Conservation (phyloP, 2,888 invertebrate species). For the Myathropa florea region DNA sequence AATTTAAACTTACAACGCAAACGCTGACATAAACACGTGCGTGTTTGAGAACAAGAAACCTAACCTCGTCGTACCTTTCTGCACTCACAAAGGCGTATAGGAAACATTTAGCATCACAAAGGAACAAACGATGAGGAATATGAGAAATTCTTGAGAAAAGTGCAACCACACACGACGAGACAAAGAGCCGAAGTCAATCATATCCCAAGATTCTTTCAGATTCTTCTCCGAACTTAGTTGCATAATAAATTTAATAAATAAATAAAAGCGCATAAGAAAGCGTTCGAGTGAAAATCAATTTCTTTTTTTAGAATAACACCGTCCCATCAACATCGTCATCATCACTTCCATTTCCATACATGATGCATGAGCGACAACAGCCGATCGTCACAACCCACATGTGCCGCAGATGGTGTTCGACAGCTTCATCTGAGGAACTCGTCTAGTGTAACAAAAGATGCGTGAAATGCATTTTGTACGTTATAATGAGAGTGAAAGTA, state of each 20-base stretch:
- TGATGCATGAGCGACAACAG: not conserved
- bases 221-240: not conserved
- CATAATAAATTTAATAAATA: slow-evolving; percentile 14
- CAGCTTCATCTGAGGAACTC: not conserved
- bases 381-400: not conserved
- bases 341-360: not conserved
- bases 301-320: slow-evolving; percentile 11
- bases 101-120: not conserved
- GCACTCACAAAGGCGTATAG: not conserved
- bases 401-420: not conserved
- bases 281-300: slow-evolving; percentile 7
- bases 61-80: too few relatives aligned
- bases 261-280: not conserved
- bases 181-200: not conserved
- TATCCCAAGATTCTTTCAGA: not conserved
- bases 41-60: too few relatives aligned
- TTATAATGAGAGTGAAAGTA: not conserved
- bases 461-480: not conserved
- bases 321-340: not conserved
- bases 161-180: not conserved
- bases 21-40: too few relatives aligned
- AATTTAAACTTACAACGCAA: too few relatives aligned
- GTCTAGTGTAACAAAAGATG: not conserved
- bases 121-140: not conserved
- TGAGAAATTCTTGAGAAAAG: not conserved